phyloP scores from a whole-genome alignment of 2,797 vertebrate genomes.

The Labroides dimidiatus region DNA sequence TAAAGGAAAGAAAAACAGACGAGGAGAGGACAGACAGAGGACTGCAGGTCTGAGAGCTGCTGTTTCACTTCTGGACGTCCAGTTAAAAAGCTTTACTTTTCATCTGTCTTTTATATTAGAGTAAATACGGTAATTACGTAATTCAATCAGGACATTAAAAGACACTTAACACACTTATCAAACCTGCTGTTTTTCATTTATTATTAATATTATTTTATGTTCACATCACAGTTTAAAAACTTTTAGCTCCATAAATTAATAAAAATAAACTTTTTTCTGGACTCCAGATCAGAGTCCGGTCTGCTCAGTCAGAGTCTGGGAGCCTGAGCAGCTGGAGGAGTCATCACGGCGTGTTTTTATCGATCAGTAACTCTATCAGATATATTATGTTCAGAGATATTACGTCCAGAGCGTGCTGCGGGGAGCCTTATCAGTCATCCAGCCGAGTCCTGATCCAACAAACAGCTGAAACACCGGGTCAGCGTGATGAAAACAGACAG shows the following conservation, averaged over 20 bases:
- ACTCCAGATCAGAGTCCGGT: slow-evolving; percentile 3
- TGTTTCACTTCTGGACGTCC: no score
- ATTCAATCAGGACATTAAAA: no score
- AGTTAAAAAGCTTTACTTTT: no score
- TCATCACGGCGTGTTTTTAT: slow-evolving; percentile 16
- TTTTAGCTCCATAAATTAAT: not conserved
- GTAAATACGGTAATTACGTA: no score
- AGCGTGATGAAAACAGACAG: slow-evolving; percentile 15
- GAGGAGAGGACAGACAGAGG: not conserved
- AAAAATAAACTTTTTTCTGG: no score
- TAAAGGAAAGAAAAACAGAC: not conserved
- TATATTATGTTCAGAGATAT: slow-evolving; percentile 25
- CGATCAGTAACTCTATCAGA: slow-evolving; percentile 45
- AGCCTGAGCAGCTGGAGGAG: slow-evolving; percentile 20
- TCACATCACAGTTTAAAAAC: no score
- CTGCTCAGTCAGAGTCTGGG: not conserved
- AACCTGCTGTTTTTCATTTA: no score
- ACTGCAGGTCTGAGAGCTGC: no score
- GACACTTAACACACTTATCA: no score
- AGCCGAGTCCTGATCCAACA: slow-evolving; percentile 33
- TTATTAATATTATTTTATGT: no score
- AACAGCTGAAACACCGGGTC: slow-evolving; percentile 21
- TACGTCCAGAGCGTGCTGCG: not conserved
- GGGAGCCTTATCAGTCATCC: slow-evolving; percentile 41
- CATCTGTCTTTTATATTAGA: no score